Base-by-base conservation (phyloP, 2,113 vertebrate genomes). In the Alces alces region DNA sequence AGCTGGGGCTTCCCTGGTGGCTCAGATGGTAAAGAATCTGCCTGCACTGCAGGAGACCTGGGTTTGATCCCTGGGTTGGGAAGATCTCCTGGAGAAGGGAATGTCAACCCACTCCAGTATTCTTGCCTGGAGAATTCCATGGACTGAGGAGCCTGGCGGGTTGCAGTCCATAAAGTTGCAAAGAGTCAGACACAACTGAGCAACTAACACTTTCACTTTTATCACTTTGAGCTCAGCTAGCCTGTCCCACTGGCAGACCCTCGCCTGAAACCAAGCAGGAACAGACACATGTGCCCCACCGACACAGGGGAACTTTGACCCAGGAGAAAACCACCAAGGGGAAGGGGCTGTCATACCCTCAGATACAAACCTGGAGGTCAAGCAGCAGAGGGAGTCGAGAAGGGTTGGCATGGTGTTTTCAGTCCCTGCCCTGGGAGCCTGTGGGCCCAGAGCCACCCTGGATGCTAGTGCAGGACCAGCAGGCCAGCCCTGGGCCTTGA, bases 261-360 rank as follows among this genome's bases (percentile, higher is more conserved):
- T 52, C 19, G 6, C 27, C 55, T 0, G 0, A 13, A 11, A 2
- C 30, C 3, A 14, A 54, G 39, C 7, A 21, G 39, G 33, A 50
- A 47, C 1, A 0, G 60, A 66, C 7, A 16, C 19, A 27, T 21
- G 28, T 39, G 43, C 70, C 25, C 82, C 27, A 1, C 23, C 0
- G 4, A 13, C 13, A 3, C 30, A 2, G 0, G 21, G 25, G n/a
- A 55, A 2, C 57, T 6, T 2, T 16, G 45, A 33, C 90, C 25
- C 21, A 13, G 21, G 54, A 64, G 45, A 43, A 13, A 21, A 13
- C 6, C 2, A 3, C 43, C 6, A 16, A 28, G 30, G 52, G 11
- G 16, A 17, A 8, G 28, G 11, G 21, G 36, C 76, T 39, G 25
- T 27, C 61, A 16, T 16, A 5, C n/a, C 36, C 57, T 47, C 21